These are phyloP conservation scores for Tortrix viridana DNA, from an alignment of 2,888 invertebrate genomes.

Conservation along the genomic window DNA sequence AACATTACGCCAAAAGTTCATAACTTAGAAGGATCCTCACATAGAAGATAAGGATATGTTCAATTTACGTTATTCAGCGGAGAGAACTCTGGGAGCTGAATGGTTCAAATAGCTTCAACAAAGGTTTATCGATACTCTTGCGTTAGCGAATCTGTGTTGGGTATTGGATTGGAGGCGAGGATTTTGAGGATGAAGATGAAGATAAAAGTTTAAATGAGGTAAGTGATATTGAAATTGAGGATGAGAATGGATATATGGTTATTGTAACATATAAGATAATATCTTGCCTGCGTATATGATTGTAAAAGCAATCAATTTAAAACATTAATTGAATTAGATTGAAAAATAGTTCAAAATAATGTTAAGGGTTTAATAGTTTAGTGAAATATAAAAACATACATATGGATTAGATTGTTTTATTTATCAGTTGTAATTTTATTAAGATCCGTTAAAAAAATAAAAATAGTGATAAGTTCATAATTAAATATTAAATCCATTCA, in stretches of 20 bases:
- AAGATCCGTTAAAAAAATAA: too few relatives aligned
- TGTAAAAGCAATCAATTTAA: too few relatives aligned
- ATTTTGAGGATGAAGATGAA: constrained; percentile 27
- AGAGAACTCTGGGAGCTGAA: constrained; percentile 44
- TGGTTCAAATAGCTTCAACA: constrained; percentile 55
- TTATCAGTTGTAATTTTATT: too few relatives aligned
- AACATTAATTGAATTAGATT: too few relatives aligned
- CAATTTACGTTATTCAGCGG: constrained; percentile 63
- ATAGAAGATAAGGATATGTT: constrained; percentile 61
- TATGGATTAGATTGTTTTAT: too few relatives aligned
- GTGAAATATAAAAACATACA: too few relatives aligned
- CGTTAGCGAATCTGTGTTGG: constrained; percentile 50
- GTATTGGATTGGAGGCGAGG: constrained; percentile 37
- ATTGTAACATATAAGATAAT: too few relatives aligned
- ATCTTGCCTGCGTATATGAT: too few relatives aligned
- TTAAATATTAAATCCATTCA: too few relatives aligned
- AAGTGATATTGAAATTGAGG: background rate
- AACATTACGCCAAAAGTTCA: constrained; percentile 60
- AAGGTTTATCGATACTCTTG: constrained; percentile 59
- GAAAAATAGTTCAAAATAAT: too few relatives aligned
- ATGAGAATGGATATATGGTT: background rate
- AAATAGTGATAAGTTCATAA: too few relatives aligned
- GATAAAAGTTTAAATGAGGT: background rate
- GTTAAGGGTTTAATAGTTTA: too few relatives aligned
- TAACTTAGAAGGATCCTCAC: constrained; percentile 55